Conservation (phyloP, 2,888 invertebrate species). For the Escarpia spicata region DNA sequence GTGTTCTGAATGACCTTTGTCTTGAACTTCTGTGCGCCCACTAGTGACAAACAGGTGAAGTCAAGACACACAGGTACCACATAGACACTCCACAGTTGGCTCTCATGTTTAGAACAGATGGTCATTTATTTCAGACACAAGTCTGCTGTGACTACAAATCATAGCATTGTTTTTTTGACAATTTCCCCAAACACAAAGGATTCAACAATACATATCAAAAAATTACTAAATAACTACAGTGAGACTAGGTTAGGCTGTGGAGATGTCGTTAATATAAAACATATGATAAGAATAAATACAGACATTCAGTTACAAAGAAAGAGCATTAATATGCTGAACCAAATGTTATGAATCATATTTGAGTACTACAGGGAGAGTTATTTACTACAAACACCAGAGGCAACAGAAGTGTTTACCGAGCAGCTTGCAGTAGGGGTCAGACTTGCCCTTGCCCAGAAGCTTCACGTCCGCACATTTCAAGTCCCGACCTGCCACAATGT, state of each 20-base stretch:
- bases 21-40: slow-evolving; percentile 92
- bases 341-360: not conserved
- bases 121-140: not conserved
- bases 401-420: slow-evolving; percentile 52
- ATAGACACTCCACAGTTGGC: not conserved
- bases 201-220: not conserved
- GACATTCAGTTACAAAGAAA: not conserved
- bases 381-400: not conserved
- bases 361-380: not conserved
- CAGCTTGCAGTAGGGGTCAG: slow-evolving; percentile 92
- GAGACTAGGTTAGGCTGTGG: not conserved
- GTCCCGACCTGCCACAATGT: slow-evolving; percentile 93
- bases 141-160: not conserved
- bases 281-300: not conserved
- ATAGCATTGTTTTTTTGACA: not conserved
- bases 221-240: not conserved
- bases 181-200: not conserved
- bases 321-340: not conserved
- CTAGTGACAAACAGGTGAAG: slow-evolving; percentile 62
- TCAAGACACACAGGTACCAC: not conserved
- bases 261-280: not conserved
- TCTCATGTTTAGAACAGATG: not conserved
- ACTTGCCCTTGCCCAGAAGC: slow-evolving; percentile 92
- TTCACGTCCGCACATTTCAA: slow-evolving; percentile 96
- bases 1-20: slow-evolving; percentile 94